Evolutionary conservation across 2,888 invertebrate species (phyloP).

Genomic region (Clunio marinus): DNA sequence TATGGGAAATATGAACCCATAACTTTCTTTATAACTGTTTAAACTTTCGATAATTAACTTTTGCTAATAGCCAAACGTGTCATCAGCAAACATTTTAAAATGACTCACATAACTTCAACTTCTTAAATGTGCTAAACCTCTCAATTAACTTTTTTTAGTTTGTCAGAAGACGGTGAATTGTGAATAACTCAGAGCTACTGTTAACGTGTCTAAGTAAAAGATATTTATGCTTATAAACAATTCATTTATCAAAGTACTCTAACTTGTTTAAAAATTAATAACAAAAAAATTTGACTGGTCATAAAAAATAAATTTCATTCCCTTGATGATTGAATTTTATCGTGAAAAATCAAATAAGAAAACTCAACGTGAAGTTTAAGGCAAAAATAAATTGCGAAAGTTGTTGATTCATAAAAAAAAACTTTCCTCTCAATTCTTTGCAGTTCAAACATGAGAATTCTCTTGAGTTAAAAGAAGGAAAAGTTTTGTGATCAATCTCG

Average conservation of each 20-base stretch:
- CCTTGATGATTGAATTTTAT: conserved; percentile 17
- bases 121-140: too few species aligned
- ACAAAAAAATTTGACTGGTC: neutral
- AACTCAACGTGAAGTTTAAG: neutral
- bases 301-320: conserved; percentile 13
- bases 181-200: too few species aligned
- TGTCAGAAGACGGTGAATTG: too few species aligned
- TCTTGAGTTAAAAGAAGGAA: neutral
- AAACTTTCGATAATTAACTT: too few species aligned
- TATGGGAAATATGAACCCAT: too few species aligned
- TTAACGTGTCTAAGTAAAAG: too few species aligned
- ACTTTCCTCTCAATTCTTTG: neutral
- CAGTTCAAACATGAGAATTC: neutral
- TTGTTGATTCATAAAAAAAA: neutral
- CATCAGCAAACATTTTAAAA: too few species aligned
- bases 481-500: neutral
- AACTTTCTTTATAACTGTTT: too few species aligned
- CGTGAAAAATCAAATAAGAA: neutral
- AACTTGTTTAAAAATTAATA: conserved; percentile 24
- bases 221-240: conserved; percentile 20
- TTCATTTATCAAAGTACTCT: conserved; percentile 23
- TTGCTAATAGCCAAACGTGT: too few species aligned
- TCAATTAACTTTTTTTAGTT: too few species aligned
- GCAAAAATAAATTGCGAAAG: neutral
- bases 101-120: too few species aligned